Conservation (phyloP, 2,113 vertebrate species). For the Crotalus viridis region DNA sequence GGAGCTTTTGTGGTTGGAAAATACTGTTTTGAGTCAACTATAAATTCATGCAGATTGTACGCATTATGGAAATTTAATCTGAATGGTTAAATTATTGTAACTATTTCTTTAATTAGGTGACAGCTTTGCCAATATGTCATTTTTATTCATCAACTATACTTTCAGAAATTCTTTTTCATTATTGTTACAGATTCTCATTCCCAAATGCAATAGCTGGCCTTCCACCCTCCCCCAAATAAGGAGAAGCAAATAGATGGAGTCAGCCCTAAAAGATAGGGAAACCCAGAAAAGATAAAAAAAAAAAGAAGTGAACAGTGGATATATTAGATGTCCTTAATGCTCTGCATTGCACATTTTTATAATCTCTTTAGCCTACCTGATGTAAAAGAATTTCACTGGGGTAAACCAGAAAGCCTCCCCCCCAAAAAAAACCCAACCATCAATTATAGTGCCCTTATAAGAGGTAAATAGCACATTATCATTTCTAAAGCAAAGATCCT, state of each 20-base stretch:
- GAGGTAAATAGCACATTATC: not conserved
- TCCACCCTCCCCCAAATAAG: not conserved
- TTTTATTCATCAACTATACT: not conserved
- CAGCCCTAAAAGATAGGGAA: not conserved
- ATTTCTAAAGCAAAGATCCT: not conserved
- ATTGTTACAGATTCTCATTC: not conserved
- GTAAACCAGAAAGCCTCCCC: not conserved
- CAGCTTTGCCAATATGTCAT: not conserved
- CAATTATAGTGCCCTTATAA: slow-evolving; percentile 34
- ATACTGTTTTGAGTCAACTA: not conserved
- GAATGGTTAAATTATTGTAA: not conserved
- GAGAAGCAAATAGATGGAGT: slow-evolving; percentile 14
- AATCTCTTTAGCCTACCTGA: accelerated
- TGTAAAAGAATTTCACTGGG: not conserved
- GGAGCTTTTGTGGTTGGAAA: not conserved
- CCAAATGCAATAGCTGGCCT: not conserved
- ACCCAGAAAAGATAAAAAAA: not conserved
- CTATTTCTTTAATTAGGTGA: not conserved
- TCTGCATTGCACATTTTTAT: not conserved
- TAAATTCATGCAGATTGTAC: not conserved
- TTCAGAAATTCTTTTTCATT: not conserved
- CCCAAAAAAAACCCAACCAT: not conserved
- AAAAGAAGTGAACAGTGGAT: not conserved
- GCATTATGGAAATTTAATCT: not conserved
- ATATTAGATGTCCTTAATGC: not conserved